phyloP scores from a whole-genome alignment of 2,113 vertebrate genomes.

The Pelvicachromis taeniatus region DNA sequence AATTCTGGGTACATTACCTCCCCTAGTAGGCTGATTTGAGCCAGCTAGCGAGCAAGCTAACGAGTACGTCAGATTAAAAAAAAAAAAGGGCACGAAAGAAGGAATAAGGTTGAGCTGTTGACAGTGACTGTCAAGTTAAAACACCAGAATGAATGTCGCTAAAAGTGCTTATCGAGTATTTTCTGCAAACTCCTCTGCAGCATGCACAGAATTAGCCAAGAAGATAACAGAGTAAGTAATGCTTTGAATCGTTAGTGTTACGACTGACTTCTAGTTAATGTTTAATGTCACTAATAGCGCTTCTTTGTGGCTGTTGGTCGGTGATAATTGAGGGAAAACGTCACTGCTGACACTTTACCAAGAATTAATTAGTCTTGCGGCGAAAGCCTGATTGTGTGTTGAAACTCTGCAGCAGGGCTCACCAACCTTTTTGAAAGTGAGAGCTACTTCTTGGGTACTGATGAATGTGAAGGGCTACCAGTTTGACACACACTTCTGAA shows the following conservation, averaged over 20 bases:
- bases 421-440: too few relatives aligned
- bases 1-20: neutral
- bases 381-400: neutral
- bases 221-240: slow-evolving; percentile 89
- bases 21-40: neutral
- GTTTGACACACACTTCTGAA: too few relatives aligned
- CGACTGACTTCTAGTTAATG: neutral
- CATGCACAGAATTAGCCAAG: slow-evolving; percentile 92
- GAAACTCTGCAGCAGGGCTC: neutral
- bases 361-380: neutral
- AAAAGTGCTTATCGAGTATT: slow-evolving; percentile 92
- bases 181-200: slow-evolving; percentile 90
- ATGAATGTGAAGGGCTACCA: too few relatives aligned
- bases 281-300: neutral
- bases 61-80: neutral
- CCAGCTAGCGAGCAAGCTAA: slow-evolving; percentile 10
- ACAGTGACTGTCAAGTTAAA: neutral
- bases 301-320: neutral
- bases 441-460: too few relatives aligned
- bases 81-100: neutral
- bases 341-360: neutral
- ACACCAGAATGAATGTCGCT: slow-evolving; percentile 84
- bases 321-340: neutral
- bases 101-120: neutral
- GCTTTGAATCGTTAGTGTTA: neutral